These are phyloP conservation scores for Enhydra lutris DNA, from an alignment of 2,113 vertebrate species.

Conservation along the genomic window DNA sequence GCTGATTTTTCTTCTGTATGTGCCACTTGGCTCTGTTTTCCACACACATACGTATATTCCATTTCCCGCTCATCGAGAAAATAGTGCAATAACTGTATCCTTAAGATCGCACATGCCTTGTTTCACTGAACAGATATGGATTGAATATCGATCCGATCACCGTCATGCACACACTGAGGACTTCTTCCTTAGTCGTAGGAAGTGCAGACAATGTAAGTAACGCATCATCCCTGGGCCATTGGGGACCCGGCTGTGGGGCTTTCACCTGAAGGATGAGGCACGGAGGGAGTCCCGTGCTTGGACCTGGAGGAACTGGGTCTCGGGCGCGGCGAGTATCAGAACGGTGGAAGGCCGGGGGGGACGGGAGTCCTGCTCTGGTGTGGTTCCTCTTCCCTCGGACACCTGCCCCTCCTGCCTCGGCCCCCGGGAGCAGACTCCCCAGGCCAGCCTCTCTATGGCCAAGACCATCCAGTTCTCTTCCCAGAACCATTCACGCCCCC, in stretches of 20 bases:
- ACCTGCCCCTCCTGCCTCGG: too few species aligned
- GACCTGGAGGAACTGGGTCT: background rate
- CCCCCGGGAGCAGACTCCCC: background rate
- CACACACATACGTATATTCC: background rate
- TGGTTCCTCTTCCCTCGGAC: background rate
- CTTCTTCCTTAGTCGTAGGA: background rate
- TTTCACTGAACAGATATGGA: background rate
- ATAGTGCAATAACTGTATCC: background rate
- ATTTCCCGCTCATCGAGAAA: background rate
- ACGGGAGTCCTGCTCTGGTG: background rate
- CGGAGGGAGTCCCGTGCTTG: background rate
- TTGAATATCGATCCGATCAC: background rate
- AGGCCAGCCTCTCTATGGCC: background rate
- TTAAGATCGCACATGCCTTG: background rate
- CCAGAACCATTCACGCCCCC: background rate
- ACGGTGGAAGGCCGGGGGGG: background rate
- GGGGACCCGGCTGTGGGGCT: background rate
- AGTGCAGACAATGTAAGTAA: background rate
- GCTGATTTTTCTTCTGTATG: background rate
- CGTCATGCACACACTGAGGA: accelerated
- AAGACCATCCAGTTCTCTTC: background rate
- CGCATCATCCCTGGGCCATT: too few species aligned
- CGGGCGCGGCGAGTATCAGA: background rate
- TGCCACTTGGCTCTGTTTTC: background rate
- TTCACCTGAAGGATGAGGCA: background rate